These are phyloP conservation scores for Rotaria sp. DNA, from an alignment of 2,888 invertebrate genomes.

Conservation along the genomic window DNA sequence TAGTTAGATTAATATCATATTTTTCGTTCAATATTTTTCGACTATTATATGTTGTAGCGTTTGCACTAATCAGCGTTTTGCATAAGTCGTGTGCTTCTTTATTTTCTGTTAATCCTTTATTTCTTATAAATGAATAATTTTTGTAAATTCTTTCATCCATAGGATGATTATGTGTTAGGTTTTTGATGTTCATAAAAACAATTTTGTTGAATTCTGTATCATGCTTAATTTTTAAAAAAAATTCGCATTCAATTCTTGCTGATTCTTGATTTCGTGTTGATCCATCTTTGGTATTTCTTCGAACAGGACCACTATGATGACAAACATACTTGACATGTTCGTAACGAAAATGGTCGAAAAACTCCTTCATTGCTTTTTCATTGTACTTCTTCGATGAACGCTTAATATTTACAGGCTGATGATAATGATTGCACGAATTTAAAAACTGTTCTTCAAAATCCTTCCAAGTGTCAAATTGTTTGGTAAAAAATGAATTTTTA, in stretches of 20 bases:
- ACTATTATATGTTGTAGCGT: not conserved
- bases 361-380: not conserved
- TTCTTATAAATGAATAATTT: not conserved
- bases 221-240: not conserved
- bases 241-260: not conserved
- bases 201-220: not conserved
- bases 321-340: not conserved
- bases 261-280: not conserved
- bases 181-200: not conserved
- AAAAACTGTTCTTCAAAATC: not conserved
- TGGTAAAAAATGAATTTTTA: not conserved
- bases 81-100: not conserved
- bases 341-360: not conserved
- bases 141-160: too few relatives aligned
- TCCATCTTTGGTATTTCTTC: not conserved
- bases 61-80: not conserved
- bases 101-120: not conserved
- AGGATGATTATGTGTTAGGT: not conserved
- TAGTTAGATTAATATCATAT: not conserved
- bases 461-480: not conserved
- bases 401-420: not conserved
- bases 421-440: not conserved
- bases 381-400: not conserved
- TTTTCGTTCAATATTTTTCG: not conserved
- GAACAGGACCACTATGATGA: not conserved